These are phyloP conservation scores for Galeopsomyia nigrocyanea DNA, from an alignment of 2,888 invertebrate genomes.

Conservation along the genomic window DNA sequence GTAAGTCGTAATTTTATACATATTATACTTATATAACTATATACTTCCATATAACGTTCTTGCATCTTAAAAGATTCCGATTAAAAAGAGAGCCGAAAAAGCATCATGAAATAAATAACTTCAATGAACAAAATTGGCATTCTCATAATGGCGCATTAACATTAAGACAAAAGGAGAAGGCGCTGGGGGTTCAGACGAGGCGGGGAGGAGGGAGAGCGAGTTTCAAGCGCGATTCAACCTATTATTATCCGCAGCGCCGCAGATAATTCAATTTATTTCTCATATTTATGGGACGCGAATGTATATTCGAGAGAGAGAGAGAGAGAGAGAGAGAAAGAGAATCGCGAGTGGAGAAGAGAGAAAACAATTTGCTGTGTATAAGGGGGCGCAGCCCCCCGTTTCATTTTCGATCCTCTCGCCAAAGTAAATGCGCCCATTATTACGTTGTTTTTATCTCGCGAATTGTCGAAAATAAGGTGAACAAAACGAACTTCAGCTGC, in stretches of 20 bases:
- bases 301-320: constrained; percentile 5
- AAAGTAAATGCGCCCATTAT: constrained; percentile 22
- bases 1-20: neutral
- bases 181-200: constrained; percentile 34
- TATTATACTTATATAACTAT: too few species aligned
- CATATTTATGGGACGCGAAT: constrained; percentile 52
- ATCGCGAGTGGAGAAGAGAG: constrained; percentile 21
- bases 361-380: constrained; percentile 16
- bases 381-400: constrained; percentile 3
- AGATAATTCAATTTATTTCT: constrained; percentile 62
- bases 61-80: too few species aligned
- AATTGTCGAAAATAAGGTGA: too few species aligned
- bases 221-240: constrained; percentile 54
- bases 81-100: too few species aligned
- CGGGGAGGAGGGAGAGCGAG: constrained; percentile 45
- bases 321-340: neutral
- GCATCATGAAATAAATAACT: constrained; percentile 1
- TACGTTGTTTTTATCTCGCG: too few species aligned
- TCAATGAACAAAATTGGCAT: constrained; percentile 18
- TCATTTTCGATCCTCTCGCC: constrained; percentile 1
- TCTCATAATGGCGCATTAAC: constrained; percentile 9
- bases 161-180: constrained; percentile 29
- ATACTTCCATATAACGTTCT: too few species aligned
- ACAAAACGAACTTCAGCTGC: too few species aligned
- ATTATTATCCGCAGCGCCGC: constrained; percentile 58